Percentiles rank a stretch among this genome's conserved stretches.
Evolutionary conservation across 1,140 invertebrate species (phyloP).

Genomic region (Himalopsyche phryganea): DNA sequence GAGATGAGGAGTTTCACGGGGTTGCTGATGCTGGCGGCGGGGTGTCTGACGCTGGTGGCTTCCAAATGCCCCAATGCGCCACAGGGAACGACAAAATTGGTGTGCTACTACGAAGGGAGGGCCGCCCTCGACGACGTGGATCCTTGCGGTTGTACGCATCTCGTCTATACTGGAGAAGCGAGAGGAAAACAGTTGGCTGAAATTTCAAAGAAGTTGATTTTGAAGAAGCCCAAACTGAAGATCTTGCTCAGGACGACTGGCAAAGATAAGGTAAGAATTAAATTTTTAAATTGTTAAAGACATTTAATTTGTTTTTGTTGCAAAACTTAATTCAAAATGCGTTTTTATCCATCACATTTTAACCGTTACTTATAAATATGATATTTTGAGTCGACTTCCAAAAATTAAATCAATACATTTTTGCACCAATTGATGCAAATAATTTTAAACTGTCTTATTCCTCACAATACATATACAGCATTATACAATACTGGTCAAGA

Average conservation of each 20-base stretch:
- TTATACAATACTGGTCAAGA: too few relatives aligned
- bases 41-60: slow-evolving; percentile 7
- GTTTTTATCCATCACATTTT: too few relatives aligned
- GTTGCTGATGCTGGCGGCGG: slow-evolving; percentile 10
- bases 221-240: slow-evolving; percentile 48
- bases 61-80: slow-evolving; percentile 26
- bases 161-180: slow-evolving; percentile 47
- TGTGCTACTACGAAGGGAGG: slow-evolving; percentile 41
- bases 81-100: slow-evolving; percentile 45
- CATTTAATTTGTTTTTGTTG: too few relatives aligned
- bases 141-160: slow-evolving; percentile 48
- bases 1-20: background rate
- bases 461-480: too few relatives aligned
- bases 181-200: slow-evolving; percentile 47
- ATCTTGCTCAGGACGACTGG: slow-evolving; percentile 46
- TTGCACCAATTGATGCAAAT: too few relatives aligned
- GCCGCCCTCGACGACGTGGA: slow-evolving; percentile 36
- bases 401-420: too few relatives aligned
- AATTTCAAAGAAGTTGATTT: slow-evolving; percentile 45
- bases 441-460: too few relatives aligned
- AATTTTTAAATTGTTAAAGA: too few relatives aligned
- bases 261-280: slow-evolving; percentile 47
- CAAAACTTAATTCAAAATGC: too few relatives aligned
- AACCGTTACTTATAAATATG: too few relatives aligned
- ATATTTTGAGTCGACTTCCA: too few relatives aligned